These are phyloP conservation scores for Caerostris extrusa DNA, from an alignment of 1,140 invertebrate genomes.

Conservation along the genomic window DNA sequence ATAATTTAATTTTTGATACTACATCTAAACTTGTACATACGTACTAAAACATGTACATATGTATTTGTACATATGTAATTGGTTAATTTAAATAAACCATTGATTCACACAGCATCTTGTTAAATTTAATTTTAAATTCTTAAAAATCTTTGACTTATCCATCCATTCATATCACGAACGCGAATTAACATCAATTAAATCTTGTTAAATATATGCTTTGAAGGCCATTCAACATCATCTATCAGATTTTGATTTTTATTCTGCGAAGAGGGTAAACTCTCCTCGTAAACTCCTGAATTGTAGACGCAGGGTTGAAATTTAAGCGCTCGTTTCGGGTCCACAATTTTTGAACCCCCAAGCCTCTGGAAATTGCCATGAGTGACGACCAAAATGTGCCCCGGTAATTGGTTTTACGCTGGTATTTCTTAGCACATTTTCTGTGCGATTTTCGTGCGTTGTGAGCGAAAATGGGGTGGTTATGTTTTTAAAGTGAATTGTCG, in stretches of 20 bases:
- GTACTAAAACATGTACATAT: too few species aligned
- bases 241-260: not conserved
- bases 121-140: too few species aligned
- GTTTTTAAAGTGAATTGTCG: conserved; percentile 34
- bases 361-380: not conserved
- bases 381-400: not conserved
- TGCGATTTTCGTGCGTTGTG: not conserved
- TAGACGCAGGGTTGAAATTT: conserved; percentile 32
- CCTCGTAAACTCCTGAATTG: conserved; percentile 1
- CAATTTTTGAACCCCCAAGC: not conserved
- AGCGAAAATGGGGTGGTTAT: not conserved
- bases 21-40: too few species aligned
- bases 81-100: too few species aligned
- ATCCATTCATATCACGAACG: too few species aligned
- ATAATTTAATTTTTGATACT: too few species aligned
- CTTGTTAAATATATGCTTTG: too few species aligned
- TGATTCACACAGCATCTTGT: too few species aligned
- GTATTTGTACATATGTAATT: too few species aligned
- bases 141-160: too few species aligned
- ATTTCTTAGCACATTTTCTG: not conserved
- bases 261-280: too few species aligned
- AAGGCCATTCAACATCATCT: not conserved
- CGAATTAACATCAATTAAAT: too few species aligned
- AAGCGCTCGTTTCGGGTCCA: conserved; percentile 37
- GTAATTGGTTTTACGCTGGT: conserved; percentile 33